Conservation (phyloP, 2,888 invertebrate genomes). For the Acanthoscelides obtectus region DNA sequence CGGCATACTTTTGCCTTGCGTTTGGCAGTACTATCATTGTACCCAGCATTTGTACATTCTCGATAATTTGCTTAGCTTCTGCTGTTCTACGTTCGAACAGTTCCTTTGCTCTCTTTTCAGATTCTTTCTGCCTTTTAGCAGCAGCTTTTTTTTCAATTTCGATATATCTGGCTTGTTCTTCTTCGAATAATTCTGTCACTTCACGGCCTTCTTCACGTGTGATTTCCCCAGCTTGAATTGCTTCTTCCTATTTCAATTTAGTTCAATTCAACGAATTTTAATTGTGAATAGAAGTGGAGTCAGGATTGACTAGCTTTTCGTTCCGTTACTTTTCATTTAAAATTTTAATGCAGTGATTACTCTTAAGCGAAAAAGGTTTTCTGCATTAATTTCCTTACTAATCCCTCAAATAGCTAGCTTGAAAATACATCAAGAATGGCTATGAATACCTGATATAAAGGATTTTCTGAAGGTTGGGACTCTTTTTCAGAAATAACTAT, state of each 20-base stretch:
- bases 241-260: background rate
- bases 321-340: no score
- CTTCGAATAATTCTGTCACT: constrained; percentile 32
- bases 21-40: constrained; percentile 51
- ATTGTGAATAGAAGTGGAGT: no score
- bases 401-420: no score
- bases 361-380: no score
- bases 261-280: no score
- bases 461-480: no score
- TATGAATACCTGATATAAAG: no score
- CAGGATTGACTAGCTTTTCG: no score
- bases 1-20: constrained; percentile 31
- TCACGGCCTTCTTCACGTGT: background rate
- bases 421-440: no score
- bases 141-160: background rate
- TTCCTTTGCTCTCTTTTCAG: constrained; percentile 48
- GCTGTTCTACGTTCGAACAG: constrained; percentile 50
- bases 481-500: no score
- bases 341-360: no score
- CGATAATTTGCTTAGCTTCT: constrained; percentile 50
- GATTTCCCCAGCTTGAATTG: background rate
- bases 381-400: no score
- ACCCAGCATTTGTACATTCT: constrained; percentile 51
- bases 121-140: constrained; percentile 32
- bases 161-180: constrained; percentile 38